Evolutionary conservation across 2,888 invertebrate species (phyloP).

Genomic region (Galeruca laticollis): DNA sequence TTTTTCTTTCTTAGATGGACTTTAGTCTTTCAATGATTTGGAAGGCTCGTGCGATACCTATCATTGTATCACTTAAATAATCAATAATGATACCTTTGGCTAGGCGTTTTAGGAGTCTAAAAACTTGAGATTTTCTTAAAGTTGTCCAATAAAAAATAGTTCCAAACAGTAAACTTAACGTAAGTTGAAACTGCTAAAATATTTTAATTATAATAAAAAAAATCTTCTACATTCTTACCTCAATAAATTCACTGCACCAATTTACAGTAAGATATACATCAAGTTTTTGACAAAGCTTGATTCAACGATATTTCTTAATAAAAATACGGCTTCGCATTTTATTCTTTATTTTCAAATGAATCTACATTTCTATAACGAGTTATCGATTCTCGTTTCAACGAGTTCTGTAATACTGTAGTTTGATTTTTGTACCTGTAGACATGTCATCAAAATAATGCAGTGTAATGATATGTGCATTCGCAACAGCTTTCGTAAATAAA

Average conservation of each 20-base stretch:
- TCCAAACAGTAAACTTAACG: too few species aligned
- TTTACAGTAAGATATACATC: not conserved
- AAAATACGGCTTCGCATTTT: conserved; percentile 25
- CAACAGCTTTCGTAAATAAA: not conserved
- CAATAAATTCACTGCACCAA: not conserved
- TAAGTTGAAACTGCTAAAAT: too few species aligned
- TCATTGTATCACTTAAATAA: too few species aligned
- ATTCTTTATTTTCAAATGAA: conserved; percentile 23
- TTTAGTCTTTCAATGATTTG: too few species aligned
- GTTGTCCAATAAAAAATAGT: too few species aligned
- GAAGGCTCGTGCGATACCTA: too few species aligned
- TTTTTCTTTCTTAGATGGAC: too few species aligned
- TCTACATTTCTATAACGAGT: conserved; percentile 28
- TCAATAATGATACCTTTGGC: too few species aligned
- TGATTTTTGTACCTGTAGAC: conserved; percentile 8
- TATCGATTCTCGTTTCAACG: conserved; percentile 31
- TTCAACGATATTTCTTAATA: conserved; percentile 1
- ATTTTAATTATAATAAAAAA: too few species aligned
- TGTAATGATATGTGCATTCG: not conserved
- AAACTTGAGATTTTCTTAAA: too few species aligned
- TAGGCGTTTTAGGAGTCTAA: too few species aligned
- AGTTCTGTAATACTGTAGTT: conserved; percentile 19
- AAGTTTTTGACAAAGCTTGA: not conserved
- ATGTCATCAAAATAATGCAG: not conserved
- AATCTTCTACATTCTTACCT: too few species aligned